Conservation (phyloP, 2,113 vertebrate genomes). For the Campylomormyrus numenius region DNA sequence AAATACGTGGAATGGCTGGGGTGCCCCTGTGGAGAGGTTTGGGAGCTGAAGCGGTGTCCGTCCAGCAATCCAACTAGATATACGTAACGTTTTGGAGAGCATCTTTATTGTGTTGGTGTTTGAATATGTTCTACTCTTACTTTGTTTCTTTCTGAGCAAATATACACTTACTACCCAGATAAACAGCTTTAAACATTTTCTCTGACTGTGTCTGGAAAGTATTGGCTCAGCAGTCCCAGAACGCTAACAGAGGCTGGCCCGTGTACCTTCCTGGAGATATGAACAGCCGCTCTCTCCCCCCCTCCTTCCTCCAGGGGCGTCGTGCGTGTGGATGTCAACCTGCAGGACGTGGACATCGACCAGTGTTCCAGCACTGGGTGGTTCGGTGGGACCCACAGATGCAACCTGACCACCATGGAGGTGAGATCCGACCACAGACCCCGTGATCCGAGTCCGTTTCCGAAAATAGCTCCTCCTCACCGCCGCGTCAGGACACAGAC, state of each 20-base stretch:
- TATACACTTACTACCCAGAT: not conserved
- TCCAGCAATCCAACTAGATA: not conserved
- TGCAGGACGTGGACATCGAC: constrained; percentile 95
- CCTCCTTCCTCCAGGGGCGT: constrained; percentile 68
- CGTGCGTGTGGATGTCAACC: constrained; percentile 86
- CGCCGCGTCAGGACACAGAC: not conserved
- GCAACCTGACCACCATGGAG: constrained; percentile 89
- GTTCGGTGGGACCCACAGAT: constrained; percentile 93
- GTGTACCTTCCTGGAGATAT: not conserved
- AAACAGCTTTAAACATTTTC: not conserved
- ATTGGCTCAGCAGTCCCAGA: not conserved
- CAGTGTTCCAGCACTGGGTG: constrained; percentile 89
- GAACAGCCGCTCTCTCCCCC: not conserved
- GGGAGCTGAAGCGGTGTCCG: not conserved
- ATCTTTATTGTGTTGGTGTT: not conserved
- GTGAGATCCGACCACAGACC: constrained; percentile 52
- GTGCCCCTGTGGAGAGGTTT: not conserved
- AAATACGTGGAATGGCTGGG: not conserved
- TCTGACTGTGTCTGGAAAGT: not conserved
- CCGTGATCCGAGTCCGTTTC: not conserved
- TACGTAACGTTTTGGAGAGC: not conserved
- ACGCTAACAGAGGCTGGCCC: not conserved
- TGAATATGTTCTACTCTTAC: not conserved
- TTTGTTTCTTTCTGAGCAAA: not conserved
- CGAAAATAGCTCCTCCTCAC: not conserved